Evolutionary conservation across 2,113 vertebrate genomes (phyloP).

Genomic region (Steatornis caripensis): DNA sequence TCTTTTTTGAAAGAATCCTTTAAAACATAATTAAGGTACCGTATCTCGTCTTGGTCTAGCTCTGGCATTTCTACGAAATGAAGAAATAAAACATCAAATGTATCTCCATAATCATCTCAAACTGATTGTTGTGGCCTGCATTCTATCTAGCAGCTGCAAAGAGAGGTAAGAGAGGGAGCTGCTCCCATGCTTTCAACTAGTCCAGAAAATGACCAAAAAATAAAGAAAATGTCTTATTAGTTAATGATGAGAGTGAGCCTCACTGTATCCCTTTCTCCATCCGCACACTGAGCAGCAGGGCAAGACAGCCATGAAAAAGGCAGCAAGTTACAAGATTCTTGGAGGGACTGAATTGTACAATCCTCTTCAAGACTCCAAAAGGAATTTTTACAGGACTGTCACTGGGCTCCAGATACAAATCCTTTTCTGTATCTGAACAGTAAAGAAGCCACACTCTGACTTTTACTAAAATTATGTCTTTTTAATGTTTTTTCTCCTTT

Average conservation of each 20-base stretch:
- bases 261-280: neutral
- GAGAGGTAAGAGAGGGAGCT: neutral
- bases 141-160: neutral
- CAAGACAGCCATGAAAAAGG: neutral
- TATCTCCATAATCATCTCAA: neutral
- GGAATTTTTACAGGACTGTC: neutral
- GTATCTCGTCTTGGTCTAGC: neutral
- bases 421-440: neutral
- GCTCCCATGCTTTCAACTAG: neutral
- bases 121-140: neutral
- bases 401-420: neutral
- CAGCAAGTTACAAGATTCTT: neutral
- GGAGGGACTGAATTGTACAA: neutral
- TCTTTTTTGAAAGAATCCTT: constrained; percentile 1
- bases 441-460: neutral
- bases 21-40: constrained; percentile 21
- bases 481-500: neutral
- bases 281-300: neutral
- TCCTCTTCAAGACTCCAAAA: neutral
- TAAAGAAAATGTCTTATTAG: neutral
- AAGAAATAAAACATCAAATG: neutral
- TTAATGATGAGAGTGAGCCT: neutral
- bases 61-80: neutral
- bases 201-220: neutral
- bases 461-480: neutral